Evolutionary conservation across 2,113 vertebrate genomes (phyloP).

Genomic region (Ophthalmolycus amberensis): DNA sequence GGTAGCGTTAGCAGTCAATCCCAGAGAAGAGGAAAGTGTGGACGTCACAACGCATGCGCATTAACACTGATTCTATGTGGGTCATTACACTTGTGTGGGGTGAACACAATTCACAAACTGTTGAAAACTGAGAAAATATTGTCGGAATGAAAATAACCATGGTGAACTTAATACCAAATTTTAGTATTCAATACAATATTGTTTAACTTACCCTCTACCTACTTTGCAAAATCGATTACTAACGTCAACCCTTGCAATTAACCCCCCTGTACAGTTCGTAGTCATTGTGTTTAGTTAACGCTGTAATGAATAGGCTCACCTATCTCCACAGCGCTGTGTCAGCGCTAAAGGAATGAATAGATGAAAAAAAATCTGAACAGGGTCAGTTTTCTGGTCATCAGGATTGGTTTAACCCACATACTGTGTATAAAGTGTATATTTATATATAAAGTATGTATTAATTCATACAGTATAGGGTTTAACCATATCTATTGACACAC

Average conservation of each 20-base stretch:
- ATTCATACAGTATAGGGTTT: background rate
- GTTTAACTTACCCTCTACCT: fast-evolving
- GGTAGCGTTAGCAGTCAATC: background rate
- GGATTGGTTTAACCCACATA: background rate
- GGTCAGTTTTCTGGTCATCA: background rate
- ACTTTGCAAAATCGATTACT: too few relatives aligned
- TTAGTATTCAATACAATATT: fast-evolving
- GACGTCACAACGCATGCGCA: slow-evolving; percentile 52
- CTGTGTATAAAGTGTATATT: background rate
- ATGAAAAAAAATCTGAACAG: background rate
- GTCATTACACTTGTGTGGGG: slow-evolving; percentile 30
- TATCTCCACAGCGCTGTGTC: background rate
- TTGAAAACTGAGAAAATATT: background rate
- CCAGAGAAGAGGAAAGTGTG: slow-evolving; percentile 22
- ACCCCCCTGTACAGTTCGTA: background rate
- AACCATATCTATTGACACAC: background rate
- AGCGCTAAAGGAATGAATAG: background rate
- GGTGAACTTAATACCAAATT: fast-evolving
- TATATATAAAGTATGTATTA: background rate
- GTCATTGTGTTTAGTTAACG: background rate
- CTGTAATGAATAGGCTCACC: background rate
- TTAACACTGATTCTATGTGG: background rate
- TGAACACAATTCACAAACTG: background rate
- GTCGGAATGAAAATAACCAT: fast-evolving
- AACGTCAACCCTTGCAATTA: fast-evolving